Conservation (phyloP, 2,888 invertebrate genomes). For the Tenodera sinensis region DNA sequence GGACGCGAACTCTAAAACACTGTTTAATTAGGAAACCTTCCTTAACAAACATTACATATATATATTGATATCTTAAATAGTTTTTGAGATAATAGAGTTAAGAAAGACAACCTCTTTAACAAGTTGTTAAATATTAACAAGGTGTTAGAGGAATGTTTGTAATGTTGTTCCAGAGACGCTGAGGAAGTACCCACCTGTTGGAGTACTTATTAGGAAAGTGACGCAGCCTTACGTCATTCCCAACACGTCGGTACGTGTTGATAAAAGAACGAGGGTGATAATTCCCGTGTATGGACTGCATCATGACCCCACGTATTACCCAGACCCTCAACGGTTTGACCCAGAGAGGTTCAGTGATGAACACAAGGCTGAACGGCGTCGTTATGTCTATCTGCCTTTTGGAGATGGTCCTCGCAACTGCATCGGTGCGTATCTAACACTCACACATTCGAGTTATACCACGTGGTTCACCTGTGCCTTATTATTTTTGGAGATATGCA, state of each 20-base stretch:
- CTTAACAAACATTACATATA: no score
- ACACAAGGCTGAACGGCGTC: slow-evolving; percentile 31
- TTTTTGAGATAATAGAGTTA: no score
- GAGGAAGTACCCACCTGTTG: slow-evolving; percentile 53
- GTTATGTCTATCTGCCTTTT: slow-evolving; percentile 42
- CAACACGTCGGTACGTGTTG: slow-evolving; percentile 25
- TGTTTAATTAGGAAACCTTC: no score
- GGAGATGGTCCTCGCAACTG: slow-evolving; percentile 46
- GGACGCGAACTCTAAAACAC: no score
- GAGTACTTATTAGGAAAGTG: slow-evolving; percentile 49
- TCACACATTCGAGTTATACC: no score
- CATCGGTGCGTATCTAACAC: no score
- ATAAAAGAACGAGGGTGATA: slow-evolving; percentile 37
- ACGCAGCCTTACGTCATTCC: slow-evolving; percentile 49
- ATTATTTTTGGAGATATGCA: no score
- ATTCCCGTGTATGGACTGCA: slow-evolving; percentile 48
- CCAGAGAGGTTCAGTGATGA: slow-evolving; percentile 50
- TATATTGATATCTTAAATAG: no score
- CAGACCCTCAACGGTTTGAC: slow-evolving; percentile 50
- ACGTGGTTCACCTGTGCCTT: no score
- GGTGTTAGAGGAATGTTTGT: no score
- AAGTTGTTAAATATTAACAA: no score
- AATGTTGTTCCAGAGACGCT: slow-evolving; percentile 43
- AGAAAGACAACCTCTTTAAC: no score
- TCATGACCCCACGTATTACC: slow-evolving; percentile 47